A percentile compares a stretch with the other conserved stretches of the same genome.
These are phyloP conservation scores for Lucinisca nassula DNA, from an alignment of 2,888 invertebrate genomes.

Conservation along the genomic window DNA sequence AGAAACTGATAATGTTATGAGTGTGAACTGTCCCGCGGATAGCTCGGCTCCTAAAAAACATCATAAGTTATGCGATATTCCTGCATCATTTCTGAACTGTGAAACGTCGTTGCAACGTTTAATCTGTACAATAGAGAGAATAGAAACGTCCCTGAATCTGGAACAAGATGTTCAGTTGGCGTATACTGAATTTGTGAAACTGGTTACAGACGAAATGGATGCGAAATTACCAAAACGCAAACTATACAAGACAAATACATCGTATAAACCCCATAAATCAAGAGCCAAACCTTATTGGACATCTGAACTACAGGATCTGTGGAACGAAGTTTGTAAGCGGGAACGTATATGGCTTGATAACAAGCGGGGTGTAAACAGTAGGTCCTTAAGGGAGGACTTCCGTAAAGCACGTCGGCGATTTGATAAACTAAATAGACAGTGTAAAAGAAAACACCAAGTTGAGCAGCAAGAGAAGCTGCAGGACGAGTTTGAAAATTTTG, in stretches of 20 bases:
- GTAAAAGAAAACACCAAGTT: conserved; percentile 1
- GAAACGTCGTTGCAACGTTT: not conserved
- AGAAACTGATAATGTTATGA: not conserved
- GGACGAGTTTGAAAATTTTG: not conserved
- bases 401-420: not conserved
- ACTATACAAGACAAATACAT: not conserved
- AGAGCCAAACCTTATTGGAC: conserved; percentile 12
- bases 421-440: conserved; percentile 16
- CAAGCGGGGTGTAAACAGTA: not conserved
- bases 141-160: not conserved
- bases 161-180: not conserved
- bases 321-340: not conserved
- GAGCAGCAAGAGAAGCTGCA: not conserved
- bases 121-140: not conserved
- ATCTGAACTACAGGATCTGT: not conserved
- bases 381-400: not conserved
- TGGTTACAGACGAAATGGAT: not conserved
- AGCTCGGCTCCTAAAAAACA: not conserved
- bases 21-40: not conserved
- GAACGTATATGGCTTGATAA: not conserved
- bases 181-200: not conserved
- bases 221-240: not conserved
- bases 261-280: not conserved
- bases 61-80: not conserved
- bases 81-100: not conserved